Evolutionary conservation across 2,797 vertebrate genomes (phyloP).

Genomic region (Aphelocoma californica): DNA sequence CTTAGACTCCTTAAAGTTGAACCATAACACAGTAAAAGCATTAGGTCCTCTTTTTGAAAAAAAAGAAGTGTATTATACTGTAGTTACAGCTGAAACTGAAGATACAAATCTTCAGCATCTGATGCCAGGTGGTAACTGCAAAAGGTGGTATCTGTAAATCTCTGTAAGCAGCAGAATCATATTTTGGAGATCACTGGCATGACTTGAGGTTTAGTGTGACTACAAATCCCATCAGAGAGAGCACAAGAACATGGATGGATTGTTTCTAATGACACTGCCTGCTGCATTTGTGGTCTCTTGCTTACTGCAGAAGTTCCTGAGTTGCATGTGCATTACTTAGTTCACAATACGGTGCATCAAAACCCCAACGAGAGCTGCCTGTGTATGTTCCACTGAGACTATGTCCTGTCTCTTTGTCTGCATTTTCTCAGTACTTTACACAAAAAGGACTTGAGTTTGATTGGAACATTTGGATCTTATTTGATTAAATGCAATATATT

Average conservation of each 20-base stretch:
- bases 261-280: background rate
- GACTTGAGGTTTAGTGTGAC: background rate
- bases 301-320: background rate
- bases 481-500: background rate
- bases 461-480: background rate
- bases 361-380: background rate
- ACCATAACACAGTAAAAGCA: rapidly evolving
- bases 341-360: background rate
- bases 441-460: background rate
- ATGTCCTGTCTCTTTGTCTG: background rate
- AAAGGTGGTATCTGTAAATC: background rate
- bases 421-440: background rate
- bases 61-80: background rate
- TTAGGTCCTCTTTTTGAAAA: background rate
- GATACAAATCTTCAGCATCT: background rate
- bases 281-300: background rate
- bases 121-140: background rate
- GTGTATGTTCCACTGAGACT: background rate
- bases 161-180: background rate
- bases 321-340: background rate
- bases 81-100: background rate
- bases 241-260: background rate
- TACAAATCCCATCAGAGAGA: background rate
- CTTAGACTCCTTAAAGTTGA: background rate
- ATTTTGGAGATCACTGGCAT: background rate